Base-by-base conservation (phyloP, 2,888 invertebrate genomes). In the Drosophila nr. fundita region DNA sequence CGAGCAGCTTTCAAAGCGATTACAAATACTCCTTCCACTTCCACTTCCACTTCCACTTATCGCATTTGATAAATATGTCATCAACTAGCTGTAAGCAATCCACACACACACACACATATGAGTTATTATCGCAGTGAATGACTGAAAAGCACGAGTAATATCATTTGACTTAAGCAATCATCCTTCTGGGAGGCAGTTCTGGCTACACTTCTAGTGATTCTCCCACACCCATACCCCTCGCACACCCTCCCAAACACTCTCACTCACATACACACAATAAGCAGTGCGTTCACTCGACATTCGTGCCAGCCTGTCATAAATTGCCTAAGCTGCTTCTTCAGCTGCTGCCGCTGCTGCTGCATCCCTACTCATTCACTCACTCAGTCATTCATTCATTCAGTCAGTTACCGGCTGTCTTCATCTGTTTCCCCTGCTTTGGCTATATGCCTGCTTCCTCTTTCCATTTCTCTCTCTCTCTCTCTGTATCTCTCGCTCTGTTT, bases 151-250 rank as follows among this genome's bases (percentile, higher is more conserved):
- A 30, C n/a, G 15, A 42, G 53, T 71, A 71, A 80, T 76, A 58
- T 60, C 64, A 61, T 80, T 67, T 76, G 81, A 80, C 80, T 80
- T 72, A 54, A 38, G 53, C 66, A 80, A 67, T 78, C 82, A 78
- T 63, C 50, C 68, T 50, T 55, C 52, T 50, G 27, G 30, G 57
- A 45, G 40, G 55, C 49, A 59, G 45, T 15, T 45, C 36, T 38
- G 36, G 32, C 18, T 60, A 53, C 74, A 57, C 50, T 62, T 61
- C 52, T 49, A 54, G 48, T 62, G 63, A 77, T 77, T 36, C 58
- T 29, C 53, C 49, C 59, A 53, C 76, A 45, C 36, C 18, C 15
- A 1, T n/a, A 13, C 42, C n/a, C n/a, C 34, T 1, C 21, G 11
- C n/a, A 30, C 45, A 29, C 29, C 21, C 21, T 30, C 36, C 13